Base-by-base conservation (phyloP, 92 coral and sea anemone species). In the Umimayanthus kanabou region DNA sequence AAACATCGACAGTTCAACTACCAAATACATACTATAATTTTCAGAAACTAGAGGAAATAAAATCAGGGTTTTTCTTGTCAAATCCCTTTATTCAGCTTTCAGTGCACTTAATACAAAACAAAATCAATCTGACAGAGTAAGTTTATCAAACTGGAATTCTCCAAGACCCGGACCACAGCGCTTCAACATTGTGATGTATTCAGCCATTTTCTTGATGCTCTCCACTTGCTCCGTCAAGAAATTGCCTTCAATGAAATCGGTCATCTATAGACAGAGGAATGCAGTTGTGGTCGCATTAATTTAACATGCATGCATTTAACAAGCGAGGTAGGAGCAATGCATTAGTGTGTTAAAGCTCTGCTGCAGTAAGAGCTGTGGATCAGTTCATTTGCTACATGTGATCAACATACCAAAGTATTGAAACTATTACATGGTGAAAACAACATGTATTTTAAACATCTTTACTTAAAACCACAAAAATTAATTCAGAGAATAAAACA, bases 131-230 rank as follows among this genome's bases (percentile, higher is more conserved):
- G 88, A 95, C 82, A 96, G 92, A 30, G 94, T 93, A 26, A 88
- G 89, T 74, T 92, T 93, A 72, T 96, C 96, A 93, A 92, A 91
- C 90, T 90, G 97, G 82, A 80, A 90, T 92, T 91, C 98, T 87
- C 96, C 96, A 69, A 95, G 89, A 39, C 96, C 98, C 30, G 93
- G 79, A 53, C 98, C 98, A 75, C 91, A 93, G 53, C 93, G 95
- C 90, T 92, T 94, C 73, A 95, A 92, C 79, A 90, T 90, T 75
- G 94, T 69, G 75, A 85, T 45, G 79, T 85, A 80, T 6, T 88
- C 93, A 13, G 92, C 77, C 15, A 93, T 74, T 88, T 93, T 90
- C 94, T 95, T 92, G 90, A 95, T 95, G 90, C 92, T 92, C 45
- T 95, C 91, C 76, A 95, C 96, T 92, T 91, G 94, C 88, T 95